Conservation (phyloP, 2,888 invertebrate species). For the Thelaira solivaga region DNA sequence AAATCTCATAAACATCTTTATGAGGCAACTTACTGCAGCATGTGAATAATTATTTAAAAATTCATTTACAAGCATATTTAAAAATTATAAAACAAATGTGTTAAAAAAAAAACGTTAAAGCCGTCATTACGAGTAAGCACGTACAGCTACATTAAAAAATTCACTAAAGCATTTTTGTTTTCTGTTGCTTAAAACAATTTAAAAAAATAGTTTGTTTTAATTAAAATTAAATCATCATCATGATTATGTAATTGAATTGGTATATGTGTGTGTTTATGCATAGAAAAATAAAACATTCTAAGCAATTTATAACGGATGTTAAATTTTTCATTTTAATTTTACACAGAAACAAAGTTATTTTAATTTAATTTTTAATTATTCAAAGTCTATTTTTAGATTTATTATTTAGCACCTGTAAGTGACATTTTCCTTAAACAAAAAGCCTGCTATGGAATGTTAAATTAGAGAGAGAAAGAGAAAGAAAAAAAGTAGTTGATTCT, state of each 20-base stretch:
- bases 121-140: no score
- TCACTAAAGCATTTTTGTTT: not conserved
- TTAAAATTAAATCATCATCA: conserved; percentile 35
- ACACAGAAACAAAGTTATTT: not conserved
- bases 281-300: not conserved
- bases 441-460: not conserved
- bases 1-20: no score
- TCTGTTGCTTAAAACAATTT: not conserved
- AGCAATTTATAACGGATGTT: conserved; percentile 30
- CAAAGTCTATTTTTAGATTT: not conserved
- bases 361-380: not conserved
- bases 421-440: conserved; percentile 12
- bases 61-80: no score
- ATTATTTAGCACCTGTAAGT: not conserved
- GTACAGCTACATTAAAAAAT: no score
- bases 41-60: no score
- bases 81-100: conserved; percentile 22
- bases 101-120: no score
- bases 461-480: not conserved
- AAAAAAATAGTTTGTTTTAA: not conserved
- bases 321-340: not conserved
- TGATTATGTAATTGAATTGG: conserved; percentile 32
- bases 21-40: no score
- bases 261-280: not conserved
- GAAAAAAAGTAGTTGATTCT: not conserved